Evolutionary conservation across 2,797 vertebrate genomes (phyloP).

Genomic region (Silurus lanzhouensis): DNA sequence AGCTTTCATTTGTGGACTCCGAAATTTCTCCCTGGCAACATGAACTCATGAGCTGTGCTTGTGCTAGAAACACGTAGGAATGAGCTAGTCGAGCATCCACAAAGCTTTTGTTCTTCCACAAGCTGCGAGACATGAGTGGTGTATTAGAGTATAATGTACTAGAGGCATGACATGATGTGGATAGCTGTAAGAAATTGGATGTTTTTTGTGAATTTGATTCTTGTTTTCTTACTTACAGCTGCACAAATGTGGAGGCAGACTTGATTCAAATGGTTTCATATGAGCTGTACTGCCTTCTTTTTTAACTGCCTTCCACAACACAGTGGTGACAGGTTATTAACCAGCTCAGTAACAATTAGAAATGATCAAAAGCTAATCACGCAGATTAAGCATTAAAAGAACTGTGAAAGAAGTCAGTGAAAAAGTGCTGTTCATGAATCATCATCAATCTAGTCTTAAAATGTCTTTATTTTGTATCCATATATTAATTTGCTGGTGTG

Average conservation of each 20-base stretch:
- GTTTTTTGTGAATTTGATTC: not conserved
- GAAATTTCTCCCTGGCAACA: not conserved
- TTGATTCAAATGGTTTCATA: not conserved
- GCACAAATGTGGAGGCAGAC: not conserved
- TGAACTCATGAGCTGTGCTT: not conserved
- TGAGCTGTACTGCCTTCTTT: not conserved
- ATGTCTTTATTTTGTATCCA: not conserved
- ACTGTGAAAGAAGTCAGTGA: not conserved
- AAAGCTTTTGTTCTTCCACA: not conserved
- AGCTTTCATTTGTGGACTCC: not conserved
- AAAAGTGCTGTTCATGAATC: not conserved
- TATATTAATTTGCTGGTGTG: not conserved
- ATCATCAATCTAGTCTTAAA: not conserved
- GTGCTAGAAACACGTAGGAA: not conserved
- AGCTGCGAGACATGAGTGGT: not conserved
- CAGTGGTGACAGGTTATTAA: not conserved
- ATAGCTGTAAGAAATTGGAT: not conserved
- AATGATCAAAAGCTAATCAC: not conserved
- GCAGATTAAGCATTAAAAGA: slow-evolving; percentile 15
- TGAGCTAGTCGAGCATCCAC: not conserved
- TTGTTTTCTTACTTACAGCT: not conserved
- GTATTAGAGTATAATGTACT: not conserved
- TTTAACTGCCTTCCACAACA: not conserved
- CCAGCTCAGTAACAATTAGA: not conserved
- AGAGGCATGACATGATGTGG: not conserved